Base-by-base conservation (phyloP, 2,113 vertebrate genomes). In the Tragelaphus imberbis region DNA sequence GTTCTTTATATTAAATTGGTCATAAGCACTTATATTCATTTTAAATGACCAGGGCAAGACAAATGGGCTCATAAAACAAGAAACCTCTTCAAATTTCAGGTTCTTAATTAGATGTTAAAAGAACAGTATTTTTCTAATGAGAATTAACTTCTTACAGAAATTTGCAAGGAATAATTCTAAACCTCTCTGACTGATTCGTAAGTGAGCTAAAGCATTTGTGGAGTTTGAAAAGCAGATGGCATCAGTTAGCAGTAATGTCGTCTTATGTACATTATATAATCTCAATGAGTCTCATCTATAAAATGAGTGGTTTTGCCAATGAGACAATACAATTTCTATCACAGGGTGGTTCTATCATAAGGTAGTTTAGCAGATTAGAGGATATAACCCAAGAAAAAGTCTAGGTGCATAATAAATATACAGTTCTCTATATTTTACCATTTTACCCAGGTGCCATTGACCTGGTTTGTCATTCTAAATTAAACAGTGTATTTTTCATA, bases 71-170 rank as follows among this genome's bases (percentile, higher is more conserved):
- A 82, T 91, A 95, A 94, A 90, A 81, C 13, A 93, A 84, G 28
- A 82, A 84, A 94, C 27, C 55, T 91, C 59, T 96, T 84, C 51
- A 96, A 90, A 96, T 97, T 91, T 97, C 53, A 90, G n/a, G 40
- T 68, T 93, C 79, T 81, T 96, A 81, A 84, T 91, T 91, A 55
- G 71, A 94, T 81, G 55, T 58, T 65, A 11, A 82, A 53, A 93
- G 16, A 17, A 90, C 16, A 91, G 23, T 12, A 53, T 90, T 92
- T 96, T 61, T 56, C 21, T 55, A 80, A 68, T 1, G 44, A 88
- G 28, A 97, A 87, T 80, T 53, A 95, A 80, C 53, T 84, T 85
- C 13, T 79, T 84, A 86, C 2, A 40, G 36, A 30, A 71, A 81
- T 14, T 95, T 87, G 5, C 10, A 82, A 65, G 36, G 56, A 44